phyloP scores from a whole-genome alignment of 2,888 invertebrate species.

The Theretra japonica region DNA sequence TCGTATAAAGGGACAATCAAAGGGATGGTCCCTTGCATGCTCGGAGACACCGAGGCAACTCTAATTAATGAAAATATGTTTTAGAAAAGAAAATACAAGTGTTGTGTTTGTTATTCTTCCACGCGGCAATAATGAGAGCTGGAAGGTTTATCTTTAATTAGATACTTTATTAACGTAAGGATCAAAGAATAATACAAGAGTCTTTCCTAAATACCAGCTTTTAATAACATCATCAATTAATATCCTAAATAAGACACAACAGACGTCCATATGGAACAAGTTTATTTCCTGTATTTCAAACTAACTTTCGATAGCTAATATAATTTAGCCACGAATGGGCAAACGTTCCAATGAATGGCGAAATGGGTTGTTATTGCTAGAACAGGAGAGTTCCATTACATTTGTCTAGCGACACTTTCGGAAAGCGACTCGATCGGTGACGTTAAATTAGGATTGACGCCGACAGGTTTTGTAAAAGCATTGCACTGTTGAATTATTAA shows the following conservation, averaged over 20 bases:
- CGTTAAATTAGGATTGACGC: constrained; percentile 83
- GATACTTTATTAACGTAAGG: neutral
- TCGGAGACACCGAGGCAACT: constrained; percentile 52
- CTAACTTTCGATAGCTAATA: constrained; percentile 1
- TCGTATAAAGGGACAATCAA: constrained; percentile 62
- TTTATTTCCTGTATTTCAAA: neutral
- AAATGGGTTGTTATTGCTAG: constrained; percentile 53
- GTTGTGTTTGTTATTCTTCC: neutral
- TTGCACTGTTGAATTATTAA: constrained; percentile 85
- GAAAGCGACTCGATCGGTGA: constrained; percentile 78
- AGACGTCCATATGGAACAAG: neutral
- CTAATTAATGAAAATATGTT: constrained; percentile 70
- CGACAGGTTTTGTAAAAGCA: constrained; percentile 85
- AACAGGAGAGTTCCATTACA: constrained; percentile 80
- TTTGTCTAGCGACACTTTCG: constrained; percentile 81
- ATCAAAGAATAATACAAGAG: neutral
- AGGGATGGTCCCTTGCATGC: constrained; percentile 53
- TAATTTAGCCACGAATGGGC: constrained; percentile 31
- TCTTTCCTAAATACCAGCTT: neutral
- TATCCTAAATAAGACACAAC: neutral
- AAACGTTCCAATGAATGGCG: constrained; percentile 44
- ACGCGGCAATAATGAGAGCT: neutral
- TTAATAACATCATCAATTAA: too few relatives aligned
- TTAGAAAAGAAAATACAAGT: constrained; percentile 8
- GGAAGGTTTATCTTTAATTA: neutral